Conservation (phyloP, 2,797 vertebrate species). For the Darevskia mixta region DNA sequence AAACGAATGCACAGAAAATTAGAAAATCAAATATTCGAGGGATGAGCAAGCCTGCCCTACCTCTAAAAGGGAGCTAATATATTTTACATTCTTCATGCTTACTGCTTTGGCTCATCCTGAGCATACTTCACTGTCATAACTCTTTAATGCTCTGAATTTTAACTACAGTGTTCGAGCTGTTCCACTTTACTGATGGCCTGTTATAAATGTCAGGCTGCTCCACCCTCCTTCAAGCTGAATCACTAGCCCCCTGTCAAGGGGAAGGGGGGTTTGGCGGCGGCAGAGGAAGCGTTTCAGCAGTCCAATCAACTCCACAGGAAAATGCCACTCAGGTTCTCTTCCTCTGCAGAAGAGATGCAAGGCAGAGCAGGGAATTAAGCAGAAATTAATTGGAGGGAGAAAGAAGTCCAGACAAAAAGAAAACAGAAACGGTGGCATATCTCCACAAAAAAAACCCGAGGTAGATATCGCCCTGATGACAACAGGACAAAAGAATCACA, state of each 20-base stretch:
- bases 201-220: conserved; percentile 20
- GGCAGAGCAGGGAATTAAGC: neutral
- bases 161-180: conserved; percentile 48
- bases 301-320: neutral
- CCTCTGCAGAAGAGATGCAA: neutral
- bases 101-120: conserved; percentile 54
- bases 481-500: rapidly evolving
- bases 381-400: neutral
- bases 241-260: neutral
- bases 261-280: neutral
- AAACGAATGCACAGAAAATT: conserved; percentile 62
- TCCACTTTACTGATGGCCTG: conserved; percentile 20
- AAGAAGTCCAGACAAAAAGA: neutral
- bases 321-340: neutral
- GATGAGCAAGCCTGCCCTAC: conserved; percentile 30
- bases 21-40: conserved; percentile 54
- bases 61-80: conserved; percentile 63
- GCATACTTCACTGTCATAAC: conserved; percentile 38
- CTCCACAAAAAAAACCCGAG: neutral
- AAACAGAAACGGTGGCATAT: neutral
- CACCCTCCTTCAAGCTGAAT: conserved; percentile 21
- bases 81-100: conserved; percentile 60
- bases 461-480: rapidly evolving
- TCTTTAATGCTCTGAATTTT: conserved; percentile 60
- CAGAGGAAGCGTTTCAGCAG: neutral